Evolutionary conservation across 2,888 invertebrate genomes (phyloP).

Genomic region (Cheilosia urbana): DNA sequence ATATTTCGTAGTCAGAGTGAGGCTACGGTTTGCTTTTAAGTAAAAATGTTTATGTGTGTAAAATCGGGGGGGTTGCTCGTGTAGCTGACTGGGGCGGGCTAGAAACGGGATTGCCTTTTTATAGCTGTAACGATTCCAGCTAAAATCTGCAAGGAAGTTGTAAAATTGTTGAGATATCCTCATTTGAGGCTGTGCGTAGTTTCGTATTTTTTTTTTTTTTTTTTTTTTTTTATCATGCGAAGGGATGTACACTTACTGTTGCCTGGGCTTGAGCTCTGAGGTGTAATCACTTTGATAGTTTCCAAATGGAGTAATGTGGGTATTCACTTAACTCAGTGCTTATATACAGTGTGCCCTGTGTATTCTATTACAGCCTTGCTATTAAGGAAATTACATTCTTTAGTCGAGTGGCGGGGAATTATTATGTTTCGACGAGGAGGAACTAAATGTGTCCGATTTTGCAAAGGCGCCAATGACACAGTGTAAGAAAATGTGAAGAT

Average conservation of each 20-base stretch:
- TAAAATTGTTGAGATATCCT: constrained; percentile 49
- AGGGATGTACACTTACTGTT: constrained; percentile 17
- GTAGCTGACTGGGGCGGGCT: neutral
- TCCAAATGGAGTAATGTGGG: constrained; percentile 43
- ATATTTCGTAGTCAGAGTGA: constrained; percentile 12
- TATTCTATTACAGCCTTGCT: constrained; percentile 55
- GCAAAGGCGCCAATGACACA: neutral
- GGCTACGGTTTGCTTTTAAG: constrained; percentile 34
- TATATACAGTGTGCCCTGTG: constrained; percentile 28
- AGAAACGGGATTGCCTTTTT: constrained; percentile 52
- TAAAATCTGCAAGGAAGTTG: constrained; percentile 28
- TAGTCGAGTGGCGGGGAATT: constrained; percentile 23
- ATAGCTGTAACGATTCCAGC: constrained; percentile 51
- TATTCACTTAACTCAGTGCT: constrained; percentile 47
- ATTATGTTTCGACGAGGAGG: neutral
- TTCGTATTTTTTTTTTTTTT: neutral
- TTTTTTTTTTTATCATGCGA: constrained; percentile 10
- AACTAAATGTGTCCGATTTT: neutral
- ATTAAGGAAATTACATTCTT: constrained; percentile 59
- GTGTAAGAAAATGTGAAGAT: neutral
- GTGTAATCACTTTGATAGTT: constrained; percentile 60
- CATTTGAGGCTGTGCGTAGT: constrained; percentile 34
- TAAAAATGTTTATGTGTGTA: constrained; percentile 62
- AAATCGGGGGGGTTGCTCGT: neutral
- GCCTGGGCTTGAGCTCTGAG: constrained; percentile 18